A percentile compares a stretch with the other conserved stretches of the same genome.
phyloP scores from a whole-genome alignment of 2,113 vertebrate genomes.

The Malaclemys terrapin region DNA sequence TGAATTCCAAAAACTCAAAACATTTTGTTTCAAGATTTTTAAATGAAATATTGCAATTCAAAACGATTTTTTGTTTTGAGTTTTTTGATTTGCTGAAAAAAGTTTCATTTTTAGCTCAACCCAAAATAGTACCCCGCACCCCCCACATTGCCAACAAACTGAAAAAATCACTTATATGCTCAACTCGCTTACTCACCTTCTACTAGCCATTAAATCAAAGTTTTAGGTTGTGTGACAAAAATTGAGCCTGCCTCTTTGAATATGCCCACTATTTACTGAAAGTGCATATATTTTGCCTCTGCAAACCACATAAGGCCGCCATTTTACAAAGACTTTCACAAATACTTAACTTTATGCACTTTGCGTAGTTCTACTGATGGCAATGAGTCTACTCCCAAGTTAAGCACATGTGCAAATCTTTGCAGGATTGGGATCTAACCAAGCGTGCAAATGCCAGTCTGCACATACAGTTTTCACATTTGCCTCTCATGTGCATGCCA shows the following conservation, averaged over 20 bases:
- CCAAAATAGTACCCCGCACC: background rate
- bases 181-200: background rate
- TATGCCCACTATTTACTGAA: accelerated
- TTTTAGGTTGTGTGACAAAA: background rate
- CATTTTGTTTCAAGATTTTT: background rate
- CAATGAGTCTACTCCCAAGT: background rate
- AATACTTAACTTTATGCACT: background rate
- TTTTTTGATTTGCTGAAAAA: too few relatives aligned
- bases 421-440: background rate
- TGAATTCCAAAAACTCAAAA: background rate
- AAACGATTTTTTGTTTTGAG: background rate
- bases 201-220: accelerated
- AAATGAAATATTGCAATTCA: background rate
- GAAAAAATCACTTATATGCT: background rate
- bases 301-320: background rate
- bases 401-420: background rate
- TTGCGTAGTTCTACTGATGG: background rate
- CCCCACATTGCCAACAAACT: background rate
- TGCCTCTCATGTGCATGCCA: accelerated
- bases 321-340: background rate
- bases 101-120: background rate
- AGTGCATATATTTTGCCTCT: background rate
- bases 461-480: background rate
- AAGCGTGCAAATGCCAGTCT: accelerated
- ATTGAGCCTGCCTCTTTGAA: background rate